Percentiles rank a stretch among this genome's conserved stretches.
These are phyloP conservation scores for Clarias laeviceps DNA, from an alignment of 2,797 vertebrate genomes.

Conservation along the genomic window DNA sequence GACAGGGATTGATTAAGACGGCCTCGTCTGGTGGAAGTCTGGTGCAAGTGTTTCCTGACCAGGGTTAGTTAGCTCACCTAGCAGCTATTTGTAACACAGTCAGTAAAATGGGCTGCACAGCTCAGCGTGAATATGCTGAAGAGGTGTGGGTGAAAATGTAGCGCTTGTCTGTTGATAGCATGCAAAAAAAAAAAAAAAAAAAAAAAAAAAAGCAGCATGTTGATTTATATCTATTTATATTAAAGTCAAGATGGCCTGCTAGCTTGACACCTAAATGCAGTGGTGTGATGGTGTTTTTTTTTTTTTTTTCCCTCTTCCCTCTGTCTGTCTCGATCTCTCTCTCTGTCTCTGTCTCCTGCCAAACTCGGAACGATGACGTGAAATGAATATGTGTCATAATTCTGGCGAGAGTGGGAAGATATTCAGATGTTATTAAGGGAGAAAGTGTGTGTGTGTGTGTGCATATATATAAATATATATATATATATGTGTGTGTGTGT, in stretches of 20 bases:
- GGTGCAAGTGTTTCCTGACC: conserved; percentile 13
- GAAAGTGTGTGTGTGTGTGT: conserved; percentile 22
- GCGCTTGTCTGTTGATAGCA: conserved; percentile 77
- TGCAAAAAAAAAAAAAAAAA: conserved; percentile 27
- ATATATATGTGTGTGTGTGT: background rate
- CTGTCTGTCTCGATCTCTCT: conserved; percentile 47
- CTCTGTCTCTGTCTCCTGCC: conserved; percentile 54
- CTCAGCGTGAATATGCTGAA: conserved; percentile 77
- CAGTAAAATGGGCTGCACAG: conserved; percentile 69
- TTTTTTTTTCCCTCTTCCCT: conserved; percentile 32
- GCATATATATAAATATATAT: background rate
- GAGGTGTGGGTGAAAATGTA: conserved; percentile 77
- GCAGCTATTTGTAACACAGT: conserved; percentile 74
- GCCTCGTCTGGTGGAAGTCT: background rate
- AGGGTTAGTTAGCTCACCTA: conserved; percentile 77
- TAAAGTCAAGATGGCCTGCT: conserved; percentile 77
- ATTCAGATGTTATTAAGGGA: conserved; percentile 60
- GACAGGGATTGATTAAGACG: background rate
- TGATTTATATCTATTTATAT: conserved; percentile 88
- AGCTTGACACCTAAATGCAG: conserved; percentile 76
- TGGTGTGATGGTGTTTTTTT: conserved; percentile 72
- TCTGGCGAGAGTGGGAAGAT: conserved; percentile 72
- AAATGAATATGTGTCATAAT: conserved; percentile 78
- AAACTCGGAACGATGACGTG: conserved; percentile 79
- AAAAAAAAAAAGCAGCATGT: conserved; percentile 60